These are phyloP conservation scores for Zootoca vivipara DNA, from an alignment of 2,113 vertebrate species.

Conservation along the genomic window DNA sequence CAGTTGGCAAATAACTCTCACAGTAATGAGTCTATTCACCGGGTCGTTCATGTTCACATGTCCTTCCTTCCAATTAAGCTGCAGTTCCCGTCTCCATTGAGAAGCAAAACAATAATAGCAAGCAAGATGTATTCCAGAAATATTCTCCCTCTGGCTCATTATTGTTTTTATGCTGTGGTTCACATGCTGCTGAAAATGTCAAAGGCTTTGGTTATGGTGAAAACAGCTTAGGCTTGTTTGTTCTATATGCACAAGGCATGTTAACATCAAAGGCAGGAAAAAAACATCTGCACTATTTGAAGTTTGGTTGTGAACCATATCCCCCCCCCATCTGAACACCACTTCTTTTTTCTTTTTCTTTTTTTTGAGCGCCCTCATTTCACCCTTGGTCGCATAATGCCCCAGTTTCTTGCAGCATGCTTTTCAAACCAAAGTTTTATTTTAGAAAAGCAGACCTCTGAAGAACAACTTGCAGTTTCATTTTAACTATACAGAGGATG, in stretches of 20 bases:
- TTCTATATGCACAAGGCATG: conserved; percentile 20
- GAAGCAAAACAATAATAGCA: conserved; percentile 13
- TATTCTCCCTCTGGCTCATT: conserved; percentile 8
- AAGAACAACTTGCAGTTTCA: neutral
- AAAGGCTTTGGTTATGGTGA: neutral
- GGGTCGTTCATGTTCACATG: neutral
- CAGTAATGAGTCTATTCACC: neutral
- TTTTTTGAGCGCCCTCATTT: neutral
- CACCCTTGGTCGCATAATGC: conserved; percentile 26
- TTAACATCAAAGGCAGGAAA: conserved; percentile 41
- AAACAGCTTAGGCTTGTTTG: neutral
- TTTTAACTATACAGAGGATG: neutral
- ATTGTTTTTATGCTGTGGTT: neutral
- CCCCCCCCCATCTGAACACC: neutral
- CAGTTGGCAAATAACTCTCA: conserved; percentile 30
- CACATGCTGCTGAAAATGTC: neutral
- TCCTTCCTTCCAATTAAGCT: conserved; percentile 44
- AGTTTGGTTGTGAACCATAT: conserved; percentile 48
- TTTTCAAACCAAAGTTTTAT: conserved; percentile 20
- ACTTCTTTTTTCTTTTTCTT: neutral
- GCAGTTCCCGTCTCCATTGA: conserved; percentile 18
- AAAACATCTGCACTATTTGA: conserved; percentile 15
- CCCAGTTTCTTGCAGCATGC: conserved; percentile 16
- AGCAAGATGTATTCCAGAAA: conserved; percentile 9
- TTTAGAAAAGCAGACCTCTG: conserved; percentile 25